Evolutionary conservation across 2,113 vertebrate genomes (phyloP).

Genomic region (Echinops telfairi): DNA sequence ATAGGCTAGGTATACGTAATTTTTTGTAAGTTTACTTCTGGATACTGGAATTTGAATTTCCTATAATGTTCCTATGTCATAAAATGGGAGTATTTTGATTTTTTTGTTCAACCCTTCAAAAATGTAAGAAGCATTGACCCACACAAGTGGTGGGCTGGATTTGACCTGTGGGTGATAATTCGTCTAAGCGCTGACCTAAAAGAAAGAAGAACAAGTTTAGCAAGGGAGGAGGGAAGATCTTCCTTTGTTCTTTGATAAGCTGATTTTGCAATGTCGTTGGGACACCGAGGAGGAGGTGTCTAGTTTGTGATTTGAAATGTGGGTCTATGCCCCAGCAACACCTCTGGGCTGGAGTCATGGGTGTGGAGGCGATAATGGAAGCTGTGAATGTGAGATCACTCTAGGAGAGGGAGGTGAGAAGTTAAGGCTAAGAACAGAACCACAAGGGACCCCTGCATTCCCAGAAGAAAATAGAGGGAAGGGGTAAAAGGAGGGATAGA

Average conservation of each 20-base stretch:
- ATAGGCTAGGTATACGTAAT: too few species aligned
- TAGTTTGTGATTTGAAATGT: neutral
- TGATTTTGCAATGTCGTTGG: neutral
- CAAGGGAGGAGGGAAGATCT: neutral
- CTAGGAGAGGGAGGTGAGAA: neutral
- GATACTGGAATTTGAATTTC: constrained; percentile 10
- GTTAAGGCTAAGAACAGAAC: neutral
- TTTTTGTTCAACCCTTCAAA: neutral
- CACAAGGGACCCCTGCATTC: neutral
- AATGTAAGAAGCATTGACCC: neutral
- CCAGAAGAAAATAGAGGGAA: neutral
- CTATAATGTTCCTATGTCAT: neutral
- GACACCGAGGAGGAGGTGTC: neutral
- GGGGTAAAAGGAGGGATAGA: neutral
- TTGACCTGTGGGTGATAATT: neutral
- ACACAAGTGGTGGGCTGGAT: neutral
- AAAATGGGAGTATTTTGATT: constrained; percentile 24
- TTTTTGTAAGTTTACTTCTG: neutral
- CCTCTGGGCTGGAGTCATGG: neutral
- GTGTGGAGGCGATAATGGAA: neutral
- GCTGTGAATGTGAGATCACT: neutral
- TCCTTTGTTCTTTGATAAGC: neutral
- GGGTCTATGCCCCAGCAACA: neutral
- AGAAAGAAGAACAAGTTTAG: neutral
- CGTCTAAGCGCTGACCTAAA: neutral